phyloP scores from a whole-genome alignment of 2,888 invertebrate genomes.

The Leptinotarsa tumamoca region DNA sequence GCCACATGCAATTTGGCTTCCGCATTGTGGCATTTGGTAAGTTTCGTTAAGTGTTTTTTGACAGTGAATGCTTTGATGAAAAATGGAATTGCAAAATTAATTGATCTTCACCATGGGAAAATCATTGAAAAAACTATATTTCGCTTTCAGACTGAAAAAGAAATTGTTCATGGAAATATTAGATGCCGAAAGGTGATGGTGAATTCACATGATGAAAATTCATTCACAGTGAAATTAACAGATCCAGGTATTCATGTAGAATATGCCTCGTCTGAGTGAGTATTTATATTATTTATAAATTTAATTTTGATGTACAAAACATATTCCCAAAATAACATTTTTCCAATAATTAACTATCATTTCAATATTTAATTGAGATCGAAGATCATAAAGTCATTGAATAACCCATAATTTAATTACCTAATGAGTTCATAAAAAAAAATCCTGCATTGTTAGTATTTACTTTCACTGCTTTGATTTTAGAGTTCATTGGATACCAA shows the following conservation, averaged over 20 bases:
- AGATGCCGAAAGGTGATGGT: conserved; percentile 86
- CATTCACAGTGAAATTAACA: conserved; percentile 82
- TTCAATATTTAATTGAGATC: too few relatives aligned
- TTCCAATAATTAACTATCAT: too few relatives aligned
- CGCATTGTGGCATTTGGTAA: conserved; percentile 87
- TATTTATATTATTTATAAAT: conserved; percentile 43
- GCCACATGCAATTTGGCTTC: conserved; percentile 85
- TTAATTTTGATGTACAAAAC: neutral
- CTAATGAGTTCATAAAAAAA: neutral
- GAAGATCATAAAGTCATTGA: too few relatives aligned
- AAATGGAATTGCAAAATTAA: neutral
- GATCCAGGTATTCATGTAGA: conserved; percentile 82
- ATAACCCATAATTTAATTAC: too few relatives aligned
- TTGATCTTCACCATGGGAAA: neutral
- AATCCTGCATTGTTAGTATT: neutral
- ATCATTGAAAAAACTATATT: neutral
- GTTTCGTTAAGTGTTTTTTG: conserved; percentile 41
- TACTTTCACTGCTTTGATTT: neutral
- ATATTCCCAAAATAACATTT: too few relatives aligned
- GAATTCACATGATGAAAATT: conserved; percentile 76
- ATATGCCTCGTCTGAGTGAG: conserved; percentile 77
- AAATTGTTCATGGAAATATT: conserved; percentile 86
- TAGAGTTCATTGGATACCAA: conserved; percentile 92
- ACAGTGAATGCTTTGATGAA: neutral
- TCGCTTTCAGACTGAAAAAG: conserved; percentile 77